phyloP scores from a whole-genome alignment of 2,888 invertebrate genomes.

The Pimpla rufipes region DNA sequence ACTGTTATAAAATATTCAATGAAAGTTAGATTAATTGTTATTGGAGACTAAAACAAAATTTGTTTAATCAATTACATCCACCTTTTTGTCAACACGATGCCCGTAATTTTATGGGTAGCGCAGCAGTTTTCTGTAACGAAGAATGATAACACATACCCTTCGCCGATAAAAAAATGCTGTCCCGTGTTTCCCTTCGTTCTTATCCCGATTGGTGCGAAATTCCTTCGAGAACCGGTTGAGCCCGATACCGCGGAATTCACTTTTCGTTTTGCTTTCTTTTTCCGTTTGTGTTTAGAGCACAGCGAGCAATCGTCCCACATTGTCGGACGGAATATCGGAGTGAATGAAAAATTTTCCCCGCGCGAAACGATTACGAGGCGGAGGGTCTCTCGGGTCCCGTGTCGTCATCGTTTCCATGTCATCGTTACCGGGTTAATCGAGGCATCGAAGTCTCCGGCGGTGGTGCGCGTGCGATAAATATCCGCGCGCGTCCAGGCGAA shows the following conservation, averaged over 20 bases:
- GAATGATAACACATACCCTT: not conserved
- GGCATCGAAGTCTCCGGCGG: conserved; percentile 26
- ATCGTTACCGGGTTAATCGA: conserved; percentile 16
- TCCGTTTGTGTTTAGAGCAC: not conserved
- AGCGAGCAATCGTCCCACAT: not conserved
- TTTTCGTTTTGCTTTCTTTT: conserved; percentile 5
- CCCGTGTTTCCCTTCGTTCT: not conserved
- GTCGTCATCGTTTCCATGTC: conserved; percentile 8
- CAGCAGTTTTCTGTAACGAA: not conserved
- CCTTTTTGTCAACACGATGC: not conserved
- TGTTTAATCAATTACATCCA: not conserved
- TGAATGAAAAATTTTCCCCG: not conserved
- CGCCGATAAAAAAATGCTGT: conserved; percentile 18
- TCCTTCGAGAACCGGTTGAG: not conserved
- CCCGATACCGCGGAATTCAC: not conserved
- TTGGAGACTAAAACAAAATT: not conserved
- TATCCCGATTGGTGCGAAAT: not conserved
- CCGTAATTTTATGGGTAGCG: not conserved
- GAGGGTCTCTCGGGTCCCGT: not conserved
- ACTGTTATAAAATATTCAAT: not conserved
- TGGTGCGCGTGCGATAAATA: conserved; percentile 1
- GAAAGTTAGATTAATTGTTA: not conserved
- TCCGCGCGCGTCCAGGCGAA: conserved; percentile 57
- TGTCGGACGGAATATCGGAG: not conserved
- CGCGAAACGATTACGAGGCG: conserved; percentile 1